Evolutionary conservation across 2,888 invertebrate species (phyloP).

Genomic region (Sminthurinus aureus): DNA sequence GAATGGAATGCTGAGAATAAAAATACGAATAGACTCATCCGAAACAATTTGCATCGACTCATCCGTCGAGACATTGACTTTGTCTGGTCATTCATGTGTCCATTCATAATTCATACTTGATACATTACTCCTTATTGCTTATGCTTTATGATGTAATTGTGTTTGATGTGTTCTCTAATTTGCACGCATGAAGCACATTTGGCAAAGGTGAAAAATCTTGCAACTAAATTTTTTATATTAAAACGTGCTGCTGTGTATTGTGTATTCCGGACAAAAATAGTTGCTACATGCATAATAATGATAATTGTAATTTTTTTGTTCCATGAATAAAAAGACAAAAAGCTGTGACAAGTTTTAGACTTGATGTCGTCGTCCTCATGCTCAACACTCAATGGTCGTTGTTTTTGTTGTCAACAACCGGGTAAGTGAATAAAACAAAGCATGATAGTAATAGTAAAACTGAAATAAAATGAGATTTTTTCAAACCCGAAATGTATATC

Average conservation of each 20-base stretch:
- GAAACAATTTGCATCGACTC: background rate
- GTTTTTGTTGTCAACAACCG: background rate
- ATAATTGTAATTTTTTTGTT: too few relatives aligned
- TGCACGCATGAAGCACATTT: background rate
- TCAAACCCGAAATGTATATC: background rate
- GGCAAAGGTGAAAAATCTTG: background rate
- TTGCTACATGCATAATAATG: too few relatives aligned
- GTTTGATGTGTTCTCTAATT: background rate
- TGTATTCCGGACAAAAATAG: too few relatives aligned
- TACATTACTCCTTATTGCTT: too few relatives aligned
- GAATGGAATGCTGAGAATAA: background rate
- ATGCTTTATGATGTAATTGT: background rate
- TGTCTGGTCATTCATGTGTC: background rate
- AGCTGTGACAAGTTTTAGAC: too few relatives aligned
- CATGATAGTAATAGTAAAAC: background rate
- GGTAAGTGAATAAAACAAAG: background rate
- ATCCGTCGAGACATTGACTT: background rate
- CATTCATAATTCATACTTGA: background rate
- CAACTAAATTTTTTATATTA: background rate
- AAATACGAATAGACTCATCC: background rate
- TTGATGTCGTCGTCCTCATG: background rate
- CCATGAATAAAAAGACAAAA: too few relatives aligned
- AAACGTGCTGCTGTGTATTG: too few relatives aligned
- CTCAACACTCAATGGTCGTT: too few relatives aligned
- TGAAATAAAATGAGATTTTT: background rate